Conservation (phyloP, 2,113 vertebrate species). For the Gallinago jamesoni region DNA sequence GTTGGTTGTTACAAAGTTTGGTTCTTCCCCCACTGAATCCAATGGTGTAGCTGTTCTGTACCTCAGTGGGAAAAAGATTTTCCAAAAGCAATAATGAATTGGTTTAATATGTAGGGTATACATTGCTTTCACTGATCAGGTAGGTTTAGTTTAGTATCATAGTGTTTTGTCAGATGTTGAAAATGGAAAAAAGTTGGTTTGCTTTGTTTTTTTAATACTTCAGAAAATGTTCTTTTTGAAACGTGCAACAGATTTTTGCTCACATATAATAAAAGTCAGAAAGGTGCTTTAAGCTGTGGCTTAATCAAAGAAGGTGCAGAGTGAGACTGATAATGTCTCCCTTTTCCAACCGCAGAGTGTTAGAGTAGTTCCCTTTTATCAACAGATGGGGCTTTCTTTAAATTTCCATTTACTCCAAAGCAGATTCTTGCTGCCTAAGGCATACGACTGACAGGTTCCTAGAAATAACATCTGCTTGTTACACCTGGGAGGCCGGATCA, state of each 20-base stretch:
- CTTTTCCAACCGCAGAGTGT: not conserved
- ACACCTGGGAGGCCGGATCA: not conserved
- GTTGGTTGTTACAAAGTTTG: not conserved
- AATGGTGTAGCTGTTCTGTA: not conserved
- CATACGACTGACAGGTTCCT: not conserved
- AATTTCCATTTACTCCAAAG: not conserved
- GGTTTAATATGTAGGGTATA: not conserved
- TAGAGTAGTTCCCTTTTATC: not conserved
- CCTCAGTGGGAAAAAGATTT: not conserved
- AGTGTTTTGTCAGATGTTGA: not conserved
- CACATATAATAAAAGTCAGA: not conserved
- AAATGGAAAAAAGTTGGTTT: not conserved
- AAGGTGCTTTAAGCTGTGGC: not conserved
- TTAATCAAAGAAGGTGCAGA: not conserved
- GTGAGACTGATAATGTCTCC: too few species aligned
- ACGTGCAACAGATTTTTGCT: not conserved
- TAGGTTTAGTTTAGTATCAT: not conserved
- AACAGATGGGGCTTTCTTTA: not conserved
- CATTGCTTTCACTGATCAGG: not conserved
- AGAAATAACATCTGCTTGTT: not conserved
- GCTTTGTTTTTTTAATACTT: not conserved
- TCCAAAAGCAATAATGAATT: not conserved
- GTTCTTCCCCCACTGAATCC: not conserved
- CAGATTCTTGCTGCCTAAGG: not conserved
- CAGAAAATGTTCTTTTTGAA: not conserved